phyloP scores from a whole-genome alignment of 2,113 vertebrate genomes.

The Salvelinus alpinus region DNA sequence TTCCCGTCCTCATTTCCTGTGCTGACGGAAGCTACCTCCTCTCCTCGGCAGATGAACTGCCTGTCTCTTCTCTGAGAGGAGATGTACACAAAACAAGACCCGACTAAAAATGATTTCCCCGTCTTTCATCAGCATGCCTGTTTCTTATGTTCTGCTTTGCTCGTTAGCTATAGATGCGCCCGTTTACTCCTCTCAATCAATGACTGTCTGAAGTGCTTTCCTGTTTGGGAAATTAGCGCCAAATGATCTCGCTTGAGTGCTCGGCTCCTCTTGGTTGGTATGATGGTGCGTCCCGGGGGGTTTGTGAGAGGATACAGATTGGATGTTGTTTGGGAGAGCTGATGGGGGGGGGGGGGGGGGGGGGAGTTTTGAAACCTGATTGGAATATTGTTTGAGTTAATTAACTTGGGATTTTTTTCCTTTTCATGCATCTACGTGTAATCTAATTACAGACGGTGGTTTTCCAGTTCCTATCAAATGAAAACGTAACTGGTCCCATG shows the following conservation, averaged over 20 bases:
- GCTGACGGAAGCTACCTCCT: constrained; percentile 43
- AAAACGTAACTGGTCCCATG: constrained; percentile 61
- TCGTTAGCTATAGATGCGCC: constrained; percentile 46
- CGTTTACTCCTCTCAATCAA: constrained; percentile 57
- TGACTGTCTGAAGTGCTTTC: constrained; percentile 63
- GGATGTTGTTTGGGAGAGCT: constrained; percentile 44
- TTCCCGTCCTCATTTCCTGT: constrained; percentile 52
- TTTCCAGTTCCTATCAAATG: constrained; percentile 66
- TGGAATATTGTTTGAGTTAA: constrained; percentile 76
- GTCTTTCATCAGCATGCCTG: constrained; percentile 13
- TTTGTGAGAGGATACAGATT: constrained; percentile 59
- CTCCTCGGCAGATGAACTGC: constrained; percentile 20
- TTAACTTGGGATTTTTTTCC: constrained; percentile 48
- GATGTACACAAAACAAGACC: constrained; percentile 41
- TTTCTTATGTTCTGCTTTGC: constrained; percentile 23
- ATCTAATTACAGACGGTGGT: constrained; percentile 73
- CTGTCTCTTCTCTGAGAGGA: constrained; percentile 20
- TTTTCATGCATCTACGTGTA: constrained; percentile 60
- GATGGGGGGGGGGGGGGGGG: neutral
- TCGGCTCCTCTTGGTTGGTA: constrained; percentile 47
- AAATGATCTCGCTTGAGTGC: constrained; percentile 68
- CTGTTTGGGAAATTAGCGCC: constrained; percentile 70
- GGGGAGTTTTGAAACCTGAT: constrained; percentile 61
- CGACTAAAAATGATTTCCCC: constrained; percentile 17
- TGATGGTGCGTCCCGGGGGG: constrained; percentile 53